Evolutionary conservation across 2,888 invertebrate species (phyloP), one percentile per base, ranked within the genome.

Genomic region (Calameuta filiformis): DNA sequence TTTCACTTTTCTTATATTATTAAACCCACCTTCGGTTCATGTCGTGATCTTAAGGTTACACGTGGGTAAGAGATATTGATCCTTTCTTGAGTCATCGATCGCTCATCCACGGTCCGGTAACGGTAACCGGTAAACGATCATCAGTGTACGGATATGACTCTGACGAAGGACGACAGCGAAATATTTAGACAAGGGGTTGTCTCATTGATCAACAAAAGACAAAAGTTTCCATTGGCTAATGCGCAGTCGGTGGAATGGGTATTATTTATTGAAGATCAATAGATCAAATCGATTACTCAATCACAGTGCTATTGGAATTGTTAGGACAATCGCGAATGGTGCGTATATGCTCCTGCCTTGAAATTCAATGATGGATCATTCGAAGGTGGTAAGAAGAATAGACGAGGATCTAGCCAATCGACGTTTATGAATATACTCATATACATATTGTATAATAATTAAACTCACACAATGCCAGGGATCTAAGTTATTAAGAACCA

Each of bases 261-360:
- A 6, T 31, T 34, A 23, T 56, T 23, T 56, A 71, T 33, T 71
- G 30, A 71, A 71, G 23, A 71, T 71, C 71, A 12, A 71, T 71
- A 71, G 71, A 71, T 34, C 71, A 33, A 31, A 31, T 71, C 71
- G 31, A 56, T 71, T 71, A 23, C 71, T 71, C 71, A 71, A 71
- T 34, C 56, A 23, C 31, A 71, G 71, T 23, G 33, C 30, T 23
- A 34, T 71, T 31, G 11, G 12, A 15, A 71, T 71, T 71, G 31
- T 71, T n/a, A 12, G 33, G 9, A 34, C 71, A 71, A 23, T 4
- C 33, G 33, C 71, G 71, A 71, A 33, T 31, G 34, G 33, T 9
- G 71, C 71, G 71, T 34, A 34, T 12, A 56, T 9, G 9, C 6
- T 23, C 23, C 23, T 56, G 23, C 9, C 23, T 6, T 23, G 56